Evolutionary conservation across 2,797 vertebrate genomes (phyloP), one percentile per base, ranked within the genome.

Genomic region (Harpagifer antarcticus): DNA sequence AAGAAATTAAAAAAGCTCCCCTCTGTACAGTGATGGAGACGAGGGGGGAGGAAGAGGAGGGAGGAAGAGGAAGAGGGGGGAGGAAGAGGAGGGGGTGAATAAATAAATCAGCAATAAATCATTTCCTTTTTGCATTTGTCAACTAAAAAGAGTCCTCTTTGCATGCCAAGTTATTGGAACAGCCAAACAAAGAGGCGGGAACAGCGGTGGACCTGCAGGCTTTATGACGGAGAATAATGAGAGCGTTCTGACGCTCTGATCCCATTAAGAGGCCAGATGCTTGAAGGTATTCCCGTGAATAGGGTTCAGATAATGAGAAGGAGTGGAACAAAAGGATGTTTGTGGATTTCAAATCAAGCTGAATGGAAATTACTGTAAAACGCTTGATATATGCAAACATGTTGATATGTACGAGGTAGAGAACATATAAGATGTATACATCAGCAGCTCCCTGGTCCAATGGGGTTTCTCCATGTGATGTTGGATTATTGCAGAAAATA

Each of bases 71-170:
- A 84, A n/a, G 88, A 93, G 85, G 86, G 85, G 86, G 90, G 89
- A 70, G 87, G 78, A 81, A 79, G 88, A 68, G 81, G 88, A 84
- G 86, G 79, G 89, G 89, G 86, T 88, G 91, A 92, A 94, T 93
- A 94, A 91, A 94, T 94, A 95, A 91, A 95, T 91, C 91, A 82
- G 89, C 93, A 90, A 95, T 95, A 95, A 94, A 95, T 94, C 93
- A 95, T 94, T 94, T 89, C 92, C 87, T 92, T 91, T 93, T 92
- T 93, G 92, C 91, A 93, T 95, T 94, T 95, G 93, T 95, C 91
- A 94, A 94, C 91, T 92, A 91, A 94, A 94, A 91, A 84, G 91
- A 91, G 87, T 89, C 90, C 83, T 90, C 91, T 85, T 88, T 91
- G 92, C 91, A 92, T 94, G 93, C 95, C 92, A 95, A 93, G 92